phyloP scores from a whole-genome alignment of 2,797 vertebrate genomes.

The Intellagama lesueurii region DNA sequence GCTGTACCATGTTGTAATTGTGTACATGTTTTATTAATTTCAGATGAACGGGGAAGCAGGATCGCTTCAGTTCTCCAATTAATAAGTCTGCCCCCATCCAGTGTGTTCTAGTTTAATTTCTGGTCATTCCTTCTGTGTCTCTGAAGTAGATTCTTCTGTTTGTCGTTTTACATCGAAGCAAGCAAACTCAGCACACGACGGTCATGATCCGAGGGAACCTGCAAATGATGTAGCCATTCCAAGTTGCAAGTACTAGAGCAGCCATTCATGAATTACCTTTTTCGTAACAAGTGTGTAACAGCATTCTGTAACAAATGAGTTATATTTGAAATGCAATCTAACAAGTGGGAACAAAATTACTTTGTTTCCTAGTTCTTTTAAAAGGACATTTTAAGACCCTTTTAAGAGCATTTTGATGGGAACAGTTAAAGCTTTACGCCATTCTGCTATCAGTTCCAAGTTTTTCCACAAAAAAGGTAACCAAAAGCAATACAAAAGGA shows the following conservation, averaged over 20 bases:
- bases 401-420: too few species aligned
- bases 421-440: too few species aligned
- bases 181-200: slow-evolving; percentile 42
- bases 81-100: slow-evolving; percentile 77
- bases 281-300: too few species aligned
- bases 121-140: slow-evolving; percentile 41
- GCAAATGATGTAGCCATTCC: neutral
- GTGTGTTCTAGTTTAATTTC: slow-evolving; percentile 75
- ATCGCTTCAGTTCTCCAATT: slow-evolving; percentile 79
- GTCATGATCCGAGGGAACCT: neutral
- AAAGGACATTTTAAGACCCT: too few species aligned
- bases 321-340: neutral
- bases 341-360: neutral
- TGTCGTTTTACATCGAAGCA: slow-evolving; percentile 45
- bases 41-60: slow-evolving; percentile 81
- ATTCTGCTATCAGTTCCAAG: too few species aligned
- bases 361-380: too few species aligned
- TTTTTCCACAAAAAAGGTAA: too few species aligned
- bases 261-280: neutral
- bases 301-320: too few species aligned
- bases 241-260: neutral
- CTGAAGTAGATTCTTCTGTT: slow-evolving; percentile 48
- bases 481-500: too few species aligned
- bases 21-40: slow-evolving; percentile 88
- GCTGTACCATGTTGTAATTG: slow-evolving; percentile 85